Conservation (phyloP, 2,888 invertebrate species). For the Chydorus sphaericus region DNA sequence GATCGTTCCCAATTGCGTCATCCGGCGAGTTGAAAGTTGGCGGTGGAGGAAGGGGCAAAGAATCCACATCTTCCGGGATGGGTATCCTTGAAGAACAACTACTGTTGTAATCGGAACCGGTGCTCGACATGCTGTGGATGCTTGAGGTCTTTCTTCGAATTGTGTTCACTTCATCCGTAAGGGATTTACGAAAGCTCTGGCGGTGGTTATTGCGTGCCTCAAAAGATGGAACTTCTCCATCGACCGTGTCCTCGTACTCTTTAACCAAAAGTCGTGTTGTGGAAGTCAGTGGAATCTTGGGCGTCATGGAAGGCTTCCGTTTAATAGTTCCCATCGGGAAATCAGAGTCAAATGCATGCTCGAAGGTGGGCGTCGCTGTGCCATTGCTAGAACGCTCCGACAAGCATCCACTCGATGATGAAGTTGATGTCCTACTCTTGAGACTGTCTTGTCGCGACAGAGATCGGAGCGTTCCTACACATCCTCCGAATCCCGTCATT, state of each 20-base stretch:
- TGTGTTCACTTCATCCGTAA: constrained; percentile 19
- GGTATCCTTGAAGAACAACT: constrained; percentile 10
- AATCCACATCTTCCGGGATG: constrained; percentile 26
- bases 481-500: constrained; percentile 16
- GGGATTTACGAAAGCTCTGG: constrained; percentile 19
- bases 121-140: constrained; percentile 29
- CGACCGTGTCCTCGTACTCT: constrained; percentile 45
- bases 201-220: constrained; percentile 35
- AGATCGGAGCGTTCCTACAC: constrained; percentile 23
- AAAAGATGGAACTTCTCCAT: constrained; percentile 31
- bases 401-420: constrained; percentile 71
- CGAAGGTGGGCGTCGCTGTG: constrained; percentile 52
- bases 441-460: constrained; percentile 36
- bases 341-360: constrained; percentile 36
- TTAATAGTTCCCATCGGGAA: constrained; percentile 61
- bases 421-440: constrained; percentile 64
- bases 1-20: constrained; percentile 50
- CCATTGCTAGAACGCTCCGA: constrained; percentile 31
- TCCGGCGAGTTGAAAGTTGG: constrained; percentile 37
- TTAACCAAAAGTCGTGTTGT: constrained; percentile 81
- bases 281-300: constrained; percentile 75
- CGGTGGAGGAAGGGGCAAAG: constrained; percentile 51
- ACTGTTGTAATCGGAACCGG: constrained; percentile 37
- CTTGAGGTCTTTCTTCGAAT: constrained; percentile 16
- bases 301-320: constrained; percentile 61